Base-by-base conservation (phyloP, 1,140 invertebrate genomes). In the Megathymus violae region DNA sequence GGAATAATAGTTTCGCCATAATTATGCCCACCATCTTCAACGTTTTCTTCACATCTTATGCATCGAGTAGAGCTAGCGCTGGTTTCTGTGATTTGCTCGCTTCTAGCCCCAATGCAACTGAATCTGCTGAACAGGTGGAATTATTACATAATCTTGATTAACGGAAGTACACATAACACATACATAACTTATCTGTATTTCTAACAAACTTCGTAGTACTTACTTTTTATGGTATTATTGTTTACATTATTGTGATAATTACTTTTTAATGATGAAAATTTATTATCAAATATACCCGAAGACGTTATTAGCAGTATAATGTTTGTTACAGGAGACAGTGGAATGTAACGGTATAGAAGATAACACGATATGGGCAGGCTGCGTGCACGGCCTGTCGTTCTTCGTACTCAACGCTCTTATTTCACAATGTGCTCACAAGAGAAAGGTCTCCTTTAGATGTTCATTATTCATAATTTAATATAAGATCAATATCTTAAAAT, bases 21-120 rank as follows among this genome's bases (percentile, higher is more conserved):
- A 84, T 88, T 27, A 54, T 88, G 62, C 85, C 85, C 19, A 85
- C 81, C 1, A 88, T 88, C n/a, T 82, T 88, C 70, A 88, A 88
- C 63, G 77, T 88, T 5, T 88, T 88, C 71, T 88, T 88, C 76
- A 84, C 82, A 9, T 83, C 83, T 22, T 88, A 86, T 38, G 78
- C 76, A 0, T 72, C 67, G 16, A 73, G 73, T 15, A 67, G 25
- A 4, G 67, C 63, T 0, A 65, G 66, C 25, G 67, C 71, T 7
- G 69, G 76, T 7, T 88, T 88, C 64, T 88, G 82, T 44, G 78
- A 82, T 17, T 50, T 88, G 2, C 82, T 88, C 59, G 52, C 44
- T 4, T 34, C 41, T 1, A 47, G 48, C 6, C 50, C 60, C 19
- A 83, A 78, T 19, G 48, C 59, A 4, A 78, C 73, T 7, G 65